Base-by-base conservation (phyloP, 1,140 invertebrate genomes). In the Lepeophtheirus salmonis region DNA sequence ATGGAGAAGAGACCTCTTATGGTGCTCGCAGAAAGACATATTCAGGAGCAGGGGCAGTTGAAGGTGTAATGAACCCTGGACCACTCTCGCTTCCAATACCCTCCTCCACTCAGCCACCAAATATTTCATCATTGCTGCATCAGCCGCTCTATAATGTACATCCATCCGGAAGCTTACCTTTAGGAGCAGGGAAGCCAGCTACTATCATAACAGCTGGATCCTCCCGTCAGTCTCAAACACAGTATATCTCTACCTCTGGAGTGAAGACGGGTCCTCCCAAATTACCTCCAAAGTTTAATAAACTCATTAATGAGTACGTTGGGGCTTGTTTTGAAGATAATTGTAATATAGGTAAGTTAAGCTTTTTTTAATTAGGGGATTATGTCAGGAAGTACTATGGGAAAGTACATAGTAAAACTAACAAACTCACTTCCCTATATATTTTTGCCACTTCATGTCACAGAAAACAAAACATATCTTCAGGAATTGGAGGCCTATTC, bases 311-410 rank as follows among this genome's bases (percentile, higher is more conserved):
- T 41, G 55, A 57, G 21, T 57, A 57, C 26, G 21, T 57, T 13
- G 55, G 55, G 1, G 55, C 55, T 16, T 57, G 55, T 23, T 57
- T 57, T 14, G 55, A 57, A n/a, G 55, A 57, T 25, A 57, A 57
- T n/a, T 57, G 55, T 21, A 24, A 57, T 18, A 57, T 57, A 14
- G 55, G 55, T 57, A 17, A 57, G 55, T 17, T 10, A 57, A 54
- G 18, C 20, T 54, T 2, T n/a, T 21, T 54, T 3, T n/a, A n/a
- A n/a, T n/a, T n/a, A n/a, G n/a, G n/a, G n/a, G n/a, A n/a, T n/a
- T n/a, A n/a, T n/a, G n/a, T n/a, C n/a, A n/a, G n/a, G n/a, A n/a
- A n/a, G n/a, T n/a, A n/a, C n/a, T n/a, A n/a, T n/a, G n/a, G n/a
- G n/a, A n/a, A n/a, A n/a, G n/a, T n/a, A n/a, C n/a, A n/a, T n/a